phyloP scores from a whole-genome alignment of 92 coral and sea anemone species.

The Hydrozoanthus gracilis region DNA sequence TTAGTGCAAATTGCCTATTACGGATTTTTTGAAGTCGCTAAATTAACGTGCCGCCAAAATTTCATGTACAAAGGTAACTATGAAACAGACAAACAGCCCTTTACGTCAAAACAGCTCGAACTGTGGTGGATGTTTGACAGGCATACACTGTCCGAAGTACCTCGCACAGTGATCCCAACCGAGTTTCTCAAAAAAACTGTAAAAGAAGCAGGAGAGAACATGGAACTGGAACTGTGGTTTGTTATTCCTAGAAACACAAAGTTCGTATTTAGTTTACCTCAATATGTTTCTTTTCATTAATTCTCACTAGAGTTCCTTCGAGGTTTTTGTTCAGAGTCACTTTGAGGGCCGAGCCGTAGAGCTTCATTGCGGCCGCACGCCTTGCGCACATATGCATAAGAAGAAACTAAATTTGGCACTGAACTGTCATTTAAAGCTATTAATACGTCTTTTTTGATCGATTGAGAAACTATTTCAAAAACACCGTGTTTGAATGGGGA shows the following conservation, averaged over 20 bases:
- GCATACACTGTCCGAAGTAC: conserved; percentile 69
- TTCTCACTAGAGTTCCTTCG: conserved; percentile 45
- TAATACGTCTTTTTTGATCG: too few species aligned
- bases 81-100: not conserved
- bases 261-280: conserved; percentile 5
- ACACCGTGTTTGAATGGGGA: too few species aligned
- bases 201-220: conserved; percentile 31
- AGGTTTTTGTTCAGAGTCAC: conserved; percentile 37
- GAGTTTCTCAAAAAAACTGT: conserved; percentile 87
- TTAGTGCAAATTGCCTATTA: too few species aligned
- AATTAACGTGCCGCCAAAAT: too few species aligned
- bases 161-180: conserved; percentile 87
- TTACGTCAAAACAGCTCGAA: conserved; percentile 82
- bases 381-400: conserved; percentile 23
- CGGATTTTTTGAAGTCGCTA: too few species aligned
- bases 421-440: too few species aligned
- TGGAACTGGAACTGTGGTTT: too few species aligned
- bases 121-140: conserved; percentile 77
- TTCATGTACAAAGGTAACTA: too few species aligned
- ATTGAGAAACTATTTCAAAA: too few species aligned
- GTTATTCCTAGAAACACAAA: not conserved
- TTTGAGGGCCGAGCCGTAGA: conserved; percentile 36
- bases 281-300: conserved; percentile 43
- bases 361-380: conserved; percentile 43
- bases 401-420: not conserved